Base-by-base conservation (phyloP, 2,888 invertebrate genomes). In the Melanostoma mellinum region DNA sequence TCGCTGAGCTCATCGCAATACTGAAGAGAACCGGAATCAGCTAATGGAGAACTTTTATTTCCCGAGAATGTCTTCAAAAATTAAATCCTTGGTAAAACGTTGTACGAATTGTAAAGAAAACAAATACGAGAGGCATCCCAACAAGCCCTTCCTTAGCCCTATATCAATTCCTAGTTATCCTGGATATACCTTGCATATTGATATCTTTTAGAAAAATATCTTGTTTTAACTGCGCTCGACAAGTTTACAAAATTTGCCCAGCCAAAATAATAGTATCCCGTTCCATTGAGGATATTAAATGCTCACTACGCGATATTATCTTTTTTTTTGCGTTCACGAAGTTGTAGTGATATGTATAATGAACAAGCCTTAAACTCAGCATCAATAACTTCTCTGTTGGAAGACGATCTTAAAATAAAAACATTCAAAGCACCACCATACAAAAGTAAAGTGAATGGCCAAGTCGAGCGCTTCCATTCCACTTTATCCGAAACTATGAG, bases 41-140 rank as follows among this genome's bases (percentile, higher is more conserved):
- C 46, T 85, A 3, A 9, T 77, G 6, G 60, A 75, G 60, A 81
- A 42, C 0, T 85, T 53, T n/a, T 85, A 80, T 44, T 85, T 71
- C 10, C 50, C 58, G 9, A 40, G 44, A 36, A 72, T 53, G 60
- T 9, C 52, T 2, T 20, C n/a, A 9, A 61, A 52, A 50, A 55
- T 61, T 33, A 44, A 46, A 42, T 1, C 35, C 3, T 3, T 75
- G 6, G 42, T 79, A 6, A 77, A 63, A 0, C 33, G 20, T 3
- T 77, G 71, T 8, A 36, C 2, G 30, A 67, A 32, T 6, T 73
- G 76, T 32, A 82, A 63, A 52, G 56, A 76, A 40, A 72, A 72
- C 20, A 79, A 72, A 61, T 72, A 69, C 42, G 74, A 74, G 32
- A 33, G 82, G 6, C 67, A 78, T n/a, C 63, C 63, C 4, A 61